Evolutionary conservation across 2,113 vertebrate genomes (phyloP), one percentile per base, ranked within the genome.

Genomic region (Tachysurus fulvidraco): DNA sequence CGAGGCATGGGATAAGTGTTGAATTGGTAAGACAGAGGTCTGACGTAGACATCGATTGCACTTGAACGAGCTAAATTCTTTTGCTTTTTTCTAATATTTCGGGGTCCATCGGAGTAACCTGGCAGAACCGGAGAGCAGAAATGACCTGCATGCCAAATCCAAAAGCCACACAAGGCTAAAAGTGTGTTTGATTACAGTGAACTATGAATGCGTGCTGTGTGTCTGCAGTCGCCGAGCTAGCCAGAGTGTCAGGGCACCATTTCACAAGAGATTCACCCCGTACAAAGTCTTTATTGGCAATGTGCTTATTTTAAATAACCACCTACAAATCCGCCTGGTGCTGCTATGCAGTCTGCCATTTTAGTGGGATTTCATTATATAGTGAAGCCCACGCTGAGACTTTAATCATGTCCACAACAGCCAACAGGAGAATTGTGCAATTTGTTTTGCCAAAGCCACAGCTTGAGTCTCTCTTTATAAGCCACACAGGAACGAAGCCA

Each of bases 361-460:
- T 81, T 41, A 36, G 16, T 67, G n/a, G 59, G 78, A 87, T 76
- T 82, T 84, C 23, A 83, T 81, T 54, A 79, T 81, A 36, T 59
- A 83, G 50, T 73, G 16, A 67, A 79, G 62, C 88, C 88, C 69
- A 87, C 84, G 21, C 84, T 83, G 41, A 52, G 30, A 54, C 57
- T 74, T 54, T 36, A 81, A 80, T 55, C 11, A 62, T 86, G 59
- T 84, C 81, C 30, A 41, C 59, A 44, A 23, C 17, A n/a, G 85
- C 64, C 55, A 89, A 71, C 50, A 30, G 23, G 55, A 67, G 67
- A 71, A 64, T 65, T 57, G 30, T 50, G 23, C 23, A 84, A 46
- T 64, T 55, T 73, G 55, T 0, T 76, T 84, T 41, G 14, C 52
- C 21, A 67, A n/a, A 50, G 64, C 46, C 44, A 44, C 46, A 77